phyloP scores from a whole-genome alignment of 2,113 vertebrate genomes.

The Strigops habroptila region DNA sequence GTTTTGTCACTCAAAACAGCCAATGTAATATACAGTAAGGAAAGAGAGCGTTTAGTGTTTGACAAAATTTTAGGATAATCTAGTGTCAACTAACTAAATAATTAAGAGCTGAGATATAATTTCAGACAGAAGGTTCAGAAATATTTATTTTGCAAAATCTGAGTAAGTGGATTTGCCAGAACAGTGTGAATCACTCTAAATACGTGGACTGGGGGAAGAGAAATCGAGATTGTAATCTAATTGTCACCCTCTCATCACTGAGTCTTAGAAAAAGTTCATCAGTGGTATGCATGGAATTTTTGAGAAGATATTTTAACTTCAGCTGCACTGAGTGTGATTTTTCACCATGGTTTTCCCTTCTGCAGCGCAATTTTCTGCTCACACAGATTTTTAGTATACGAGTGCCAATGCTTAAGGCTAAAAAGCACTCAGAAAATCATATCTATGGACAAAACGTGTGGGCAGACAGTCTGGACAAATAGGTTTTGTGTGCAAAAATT shows the following conservation, averaged over 20 bases:
- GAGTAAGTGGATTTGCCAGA: neutral
- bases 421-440: neutral
- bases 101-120: neutral
- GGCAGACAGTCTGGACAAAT: neutral
- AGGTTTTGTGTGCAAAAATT: neutral
- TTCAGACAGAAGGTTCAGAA: neutral
- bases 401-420: neutral
- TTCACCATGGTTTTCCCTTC: neutral
- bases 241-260: neutral
- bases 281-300: neutral
- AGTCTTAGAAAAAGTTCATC: neutral
- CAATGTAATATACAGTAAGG: neutral
- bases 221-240: neutral
- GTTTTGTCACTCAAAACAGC: slow-evolving; percentile 53
- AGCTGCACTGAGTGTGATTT: neutral
- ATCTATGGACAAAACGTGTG: neutral
- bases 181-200: neutral
- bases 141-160: neutral
- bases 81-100: neutral
- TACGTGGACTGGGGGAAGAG: accelerated
- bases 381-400: neutral
- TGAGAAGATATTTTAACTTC: neutral
- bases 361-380: neutral
- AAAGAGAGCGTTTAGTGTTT: neutral
- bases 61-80: neutral